Evolutionary conservation across 2,797 vertebrate genomes (phyloP), one percentile per base, ranked within the genome.

Genomic region (Varecia variegata): DNA sequence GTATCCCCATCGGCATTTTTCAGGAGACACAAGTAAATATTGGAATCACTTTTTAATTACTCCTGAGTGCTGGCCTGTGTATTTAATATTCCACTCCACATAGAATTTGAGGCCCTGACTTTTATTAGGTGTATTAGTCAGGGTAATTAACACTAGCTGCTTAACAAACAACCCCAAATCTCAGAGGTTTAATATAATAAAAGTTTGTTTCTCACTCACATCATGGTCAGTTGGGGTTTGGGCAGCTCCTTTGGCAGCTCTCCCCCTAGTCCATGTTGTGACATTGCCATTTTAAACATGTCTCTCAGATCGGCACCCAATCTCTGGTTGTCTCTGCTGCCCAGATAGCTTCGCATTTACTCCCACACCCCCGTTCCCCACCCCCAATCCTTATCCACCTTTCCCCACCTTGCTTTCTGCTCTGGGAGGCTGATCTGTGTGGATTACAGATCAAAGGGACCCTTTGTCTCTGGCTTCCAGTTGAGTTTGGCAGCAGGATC

Each of bases 21-120:
- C 23, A 87, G 76, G 91, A 95, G 90, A 97, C 74, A 86, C 92
- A 91, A 90, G 90, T 84, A 94, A 96, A 95, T 96, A 96, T 38
- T 90, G 56, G 83, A 94, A 96, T 96, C 43, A 79, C 68, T 85
- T 96, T 97, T 97, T 97, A 97, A 97, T 98, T 95, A 97, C 30
- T 90, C 93, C 71, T 82, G 80, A 96, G 87, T 45, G 50, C 38
- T 93, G 52, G 27, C 77, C 43, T 60, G 3, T 81, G 47, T 47
- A 11, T 95, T 97, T 97, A 96, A 96, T 95, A 97, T 89, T 94
- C 13, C 11, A 77, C 32, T 96, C 80, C 30, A 96, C 70, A 92
- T 20, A 81, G 86, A 96, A 79, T 82, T 54, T 25, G 76, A 96
- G 94, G 88, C 88, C 60, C 86, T 93, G 60, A 47, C 50, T 96